Evolutionary conservation across 2,888 invertebrate genomes (phyloP).

Genomic region (Volucella inflata): DNA sequence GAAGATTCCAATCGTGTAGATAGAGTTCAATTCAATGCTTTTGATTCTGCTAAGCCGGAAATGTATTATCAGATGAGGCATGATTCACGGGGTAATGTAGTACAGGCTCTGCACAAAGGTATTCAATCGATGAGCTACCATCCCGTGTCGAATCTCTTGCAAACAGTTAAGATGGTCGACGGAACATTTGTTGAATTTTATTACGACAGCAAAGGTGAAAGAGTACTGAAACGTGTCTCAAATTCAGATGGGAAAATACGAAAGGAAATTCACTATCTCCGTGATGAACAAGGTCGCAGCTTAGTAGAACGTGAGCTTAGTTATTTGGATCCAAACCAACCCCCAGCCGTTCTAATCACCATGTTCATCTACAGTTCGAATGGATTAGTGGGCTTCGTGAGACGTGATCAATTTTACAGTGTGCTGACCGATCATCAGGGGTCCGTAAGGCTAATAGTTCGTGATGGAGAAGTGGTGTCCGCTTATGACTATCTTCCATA

Average conservation of each 20-base stretch:
- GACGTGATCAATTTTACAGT: constrained; percentile 64
- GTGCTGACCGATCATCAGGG: constrained; percentile 76
- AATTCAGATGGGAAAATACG: neutral
- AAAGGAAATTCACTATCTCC: constrained; percentile 48
- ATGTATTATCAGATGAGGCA: constrained; percentile 48
- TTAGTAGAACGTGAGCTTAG: constrained; percentile 46
- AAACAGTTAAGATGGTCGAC: constrained; percentile 24
- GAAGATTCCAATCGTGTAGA: constrained; percentile 30
- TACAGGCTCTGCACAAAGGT: constrained; percentile 69
- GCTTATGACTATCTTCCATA: constrained; percentile 77
- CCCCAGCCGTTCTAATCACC: constrained; percentile 36
- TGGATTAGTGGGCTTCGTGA: constrained; percentile 44
- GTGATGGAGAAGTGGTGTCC: constrained; percentile 73
- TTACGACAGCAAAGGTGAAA: constrained; percentile 48
- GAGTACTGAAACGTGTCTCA: constrained; percentile 32
- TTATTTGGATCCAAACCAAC: constrained; percentile 15
- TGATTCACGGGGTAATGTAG: constrained; percentile 72
- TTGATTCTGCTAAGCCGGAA: constrained; percentile 4
- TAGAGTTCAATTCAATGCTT: constrained; percentile 15
- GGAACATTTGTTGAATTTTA: constrained; percentile 24
- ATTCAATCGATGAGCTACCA: constrained; percentile 73
- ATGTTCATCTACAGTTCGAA: constrained; percentile 47
- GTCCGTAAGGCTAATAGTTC: constrained; percentile 71
- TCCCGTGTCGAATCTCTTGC: constrained; percentile 53
- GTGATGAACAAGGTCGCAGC: constrained; percentile 38